Evolutionary conservation across 2,888 invertebrate species (phyloP), one percentile per base, ranked within the genome.

Genomic region (Thyatira batis): DNA sequence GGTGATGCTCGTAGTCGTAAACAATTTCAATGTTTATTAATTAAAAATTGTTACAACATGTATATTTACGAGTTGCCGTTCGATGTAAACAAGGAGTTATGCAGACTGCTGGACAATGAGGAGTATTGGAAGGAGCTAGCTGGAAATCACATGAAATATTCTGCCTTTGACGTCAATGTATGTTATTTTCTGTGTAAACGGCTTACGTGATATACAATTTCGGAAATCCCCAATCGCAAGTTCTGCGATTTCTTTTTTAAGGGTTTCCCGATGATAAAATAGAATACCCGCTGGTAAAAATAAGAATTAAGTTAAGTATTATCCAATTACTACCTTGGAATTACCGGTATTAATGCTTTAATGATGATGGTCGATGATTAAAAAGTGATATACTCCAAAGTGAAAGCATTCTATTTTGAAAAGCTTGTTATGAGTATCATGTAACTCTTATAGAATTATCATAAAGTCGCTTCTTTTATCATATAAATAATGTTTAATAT

Each of bases 41-140:
- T 3, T 17, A 48, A 48, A 46, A 48, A 11, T 25, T 25, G n/a
- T 46, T 13, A 1, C 25, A 69, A 69, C 69, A 84, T 89, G 84
- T 95, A 95, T 73, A 94, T 97, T 71, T 95, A 96, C 78, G 93
- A 97, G 61, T 85, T 98, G 51, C 97, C 97, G 0, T 95, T 94
- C 68, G 84, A 92, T 23, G 94, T 95, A 69, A 92, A 95, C 55
- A 93, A 93, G 57, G 93, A 95, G 69, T 76, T 98, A 43, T 97
- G 97, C 75, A 92, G 94, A 64, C 93, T 97, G 63, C 89, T 98
- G 51, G 98, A 98, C 78, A 93, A 94, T 62, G 94, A 95, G 74
- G 94, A 96, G 65, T 93, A 94, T 68, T 98, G 97, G 97, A 94
- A 95, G 76, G 95, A 95, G 71, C 85, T 98, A 58, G 97, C 95